Conservation (phyloP, 2,888 invertebrate species). For the Xiphydria camelus region DNA sequence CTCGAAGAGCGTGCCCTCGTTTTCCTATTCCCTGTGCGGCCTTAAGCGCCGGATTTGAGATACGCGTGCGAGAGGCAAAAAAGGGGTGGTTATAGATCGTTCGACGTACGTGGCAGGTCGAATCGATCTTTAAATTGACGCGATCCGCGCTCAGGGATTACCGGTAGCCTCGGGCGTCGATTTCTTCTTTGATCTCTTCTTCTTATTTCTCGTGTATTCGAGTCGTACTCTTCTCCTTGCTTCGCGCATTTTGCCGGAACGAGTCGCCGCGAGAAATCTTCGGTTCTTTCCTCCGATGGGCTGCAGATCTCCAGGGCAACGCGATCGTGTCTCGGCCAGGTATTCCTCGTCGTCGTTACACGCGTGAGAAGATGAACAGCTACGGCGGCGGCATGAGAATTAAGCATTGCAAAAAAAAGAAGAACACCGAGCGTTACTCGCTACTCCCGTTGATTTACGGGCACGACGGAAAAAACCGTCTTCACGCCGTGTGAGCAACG, state of each 20-base stretch:
- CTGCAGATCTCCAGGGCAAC: too few species aligned
- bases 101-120: neutral
- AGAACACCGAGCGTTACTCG: neutral
- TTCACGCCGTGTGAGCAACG: neutral
- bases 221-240: too few species aligned
- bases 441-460: neutral
- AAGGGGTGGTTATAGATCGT: neutral
- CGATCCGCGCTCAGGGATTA: too few species aligned
- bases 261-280: too few species aligned
- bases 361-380: too few species aligned
- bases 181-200: neutral
- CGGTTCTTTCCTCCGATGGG: too few species aligned
- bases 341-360: too few species aligned
- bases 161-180: too few species aligned
- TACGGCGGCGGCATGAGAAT: too few species aligned
- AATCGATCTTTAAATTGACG: neutral
- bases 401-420: too few species aligned
- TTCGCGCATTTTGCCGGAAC: too few species aligned
- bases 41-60: slow-evolving; percentile 6
- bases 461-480: neutral
- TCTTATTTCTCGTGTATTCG: neutral
- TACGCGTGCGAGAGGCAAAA: neutral
- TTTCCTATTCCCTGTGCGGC: slow-evolving; percentile 10
- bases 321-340: too few species aligned
- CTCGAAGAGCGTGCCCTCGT: slow-evolving; percentile 6